Base-by-base conservation (phyloP, 2,797 vertebrate genomes). In the Aulostomus chinensis region DNA sequence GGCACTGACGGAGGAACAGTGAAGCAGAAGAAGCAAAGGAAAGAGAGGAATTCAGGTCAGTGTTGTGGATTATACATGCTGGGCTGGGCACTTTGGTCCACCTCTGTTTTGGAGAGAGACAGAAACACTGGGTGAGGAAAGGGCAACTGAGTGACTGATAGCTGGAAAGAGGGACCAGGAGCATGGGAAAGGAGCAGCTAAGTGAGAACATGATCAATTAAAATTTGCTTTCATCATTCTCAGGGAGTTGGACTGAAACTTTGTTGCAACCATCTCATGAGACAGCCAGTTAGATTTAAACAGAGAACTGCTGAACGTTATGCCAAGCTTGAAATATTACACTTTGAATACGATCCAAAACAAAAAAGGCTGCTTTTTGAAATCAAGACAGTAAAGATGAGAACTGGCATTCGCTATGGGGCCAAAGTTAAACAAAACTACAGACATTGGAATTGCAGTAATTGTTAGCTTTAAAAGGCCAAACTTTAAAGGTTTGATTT, bases 1-100 rank as follows among this genome's bases (percentile, higher is more conserved):
- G 2, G 58, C 40, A 33, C 35, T 57, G 67, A 58, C 61, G 66
- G 70, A 59, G 50, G 39, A 62, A 73, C 52, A 66, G 67, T 40
- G 41, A 67, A 78, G 68, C 68, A 69, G 47, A 35, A 74, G 57
- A 70, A 57, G 77, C 50, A 60, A 51, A 68, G 41, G 32, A 57
- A 68, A 76, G 39, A 54, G 50, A 55, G 68, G 70, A 83, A 84
- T 80, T 78, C 78, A 84, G 77, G 81, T 83, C 79, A 81, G 73
- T 69, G 29, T 58, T 71, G 64, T 52, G 68, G 73, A 72, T 76
- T 64, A 47, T 63, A 61, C 39, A 53, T 69, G 77, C 60, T 47
- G 35, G 42, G 50, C 47, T 48, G 65, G 40, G 29, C 61, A 51
- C 64, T 69, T 46, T 59, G 43, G 75, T 74, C 46, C 66, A 74